These are phyloP conservation scores for Pycnonotus jocosus DNA, from an alignment of 2,113 vertebrate species.

Conservation along the genomic window DNA sequence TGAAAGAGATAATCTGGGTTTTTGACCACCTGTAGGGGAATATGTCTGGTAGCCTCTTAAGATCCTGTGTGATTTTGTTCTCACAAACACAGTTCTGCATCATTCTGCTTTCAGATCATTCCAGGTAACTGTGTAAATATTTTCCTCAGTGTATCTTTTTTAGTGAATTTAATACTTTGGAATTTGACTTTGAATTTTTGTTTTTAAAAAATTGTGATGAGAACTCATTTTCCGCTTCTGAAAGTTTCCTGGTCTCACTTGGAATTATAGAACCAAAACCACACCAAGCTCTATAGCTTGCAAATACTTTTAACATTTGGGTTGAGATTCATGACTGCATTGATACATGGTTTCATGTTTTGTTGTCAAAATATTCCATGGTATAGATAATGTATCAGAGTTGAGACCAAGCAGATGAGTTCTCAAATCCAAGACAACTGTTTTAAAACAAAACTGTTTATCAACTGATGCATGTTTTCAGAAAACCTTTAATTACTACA, in stretches of 20 bases:
- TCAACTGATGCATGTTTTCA: neutral
- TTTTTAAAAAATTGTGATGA: neutral
- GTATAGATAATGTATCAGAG: neutral
- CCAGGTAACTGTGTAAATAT: neutral
- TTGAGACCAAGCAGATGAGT: neutral
- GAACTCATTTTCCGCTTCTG: neutral
- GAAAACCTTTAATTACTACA: neutral
- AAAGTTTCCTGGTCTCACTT: neutral
- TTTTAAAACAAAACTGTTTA: neutral
- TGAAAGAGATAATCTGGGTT: neutral
- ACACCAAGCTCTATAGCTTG: neutral
- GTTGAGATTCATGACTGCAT: neutral
- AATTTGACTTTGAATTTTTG: neutral
- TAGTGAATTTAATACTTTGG: neutral
- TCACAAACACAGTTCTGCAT: neutral
- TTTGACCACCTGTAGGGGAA: neutral
- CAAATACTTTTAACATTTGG: neutral
- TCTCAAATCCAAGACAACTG: neutral
- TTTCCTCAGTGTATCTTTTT: neutral
- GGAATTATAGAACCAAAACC: neutral
- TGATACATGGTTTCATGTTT: neutral
- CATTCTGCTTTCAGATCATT: neutral
- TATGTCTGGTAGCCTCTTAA: neutral
- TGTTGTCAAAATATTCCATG: neutral
- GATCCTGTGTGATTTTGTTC: neutral